These are phyloP conservation scores for Notarius lentiginosus DNA, from an alignment of 2,113 vertebrate species.

Conservation along the genomic window DNA sequence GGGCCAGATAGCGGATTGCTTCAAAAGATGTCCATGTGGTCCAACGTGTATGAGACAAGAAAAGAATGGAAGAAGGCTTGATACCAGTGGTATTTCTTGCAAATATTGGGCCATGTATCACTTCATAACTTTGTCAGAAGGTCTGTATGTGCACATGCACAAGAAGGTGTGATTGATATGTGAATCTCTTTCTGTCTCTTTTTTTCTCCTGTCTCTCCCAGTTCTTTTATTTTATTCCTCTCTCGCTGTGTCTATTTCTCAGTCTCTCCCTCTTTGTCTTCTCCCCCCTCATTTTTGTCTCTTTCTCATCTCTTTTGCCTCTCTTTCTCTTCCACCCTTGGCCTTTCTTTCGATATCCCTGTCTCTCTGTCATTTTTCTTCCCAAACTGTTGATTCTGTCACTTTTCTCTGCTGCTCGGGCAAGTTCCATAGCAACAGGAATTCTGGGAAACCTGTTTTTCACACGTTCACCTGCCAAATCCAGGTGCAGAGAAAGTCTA, in stretches of 20 bases:
- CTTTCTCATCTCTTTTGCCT: not conserved
- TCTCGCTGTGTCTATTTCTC: not conserved
- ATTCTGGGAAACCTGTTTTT: conserved; percentile 25
- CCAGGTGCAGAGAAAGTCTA: conserved; percentile 22
- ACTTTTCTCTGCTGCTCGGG: not conserved
- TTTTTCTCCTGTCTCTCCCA: not conserved
- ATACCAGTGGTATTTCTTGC: not conserved
- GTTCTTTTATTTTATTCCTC: not conserved
- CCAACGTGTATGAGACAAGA: not conserved
- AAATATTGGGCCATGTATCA: not conserved
- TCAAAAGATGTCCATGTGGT: not conserved
- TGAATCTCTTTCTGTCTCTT: not conserved
- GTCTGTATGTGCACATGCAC: not conserved
- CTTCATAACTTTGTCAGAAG: not conserved
- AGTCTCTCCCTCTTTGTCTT: not conserved
- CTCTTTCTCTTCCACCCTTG: not conserved
- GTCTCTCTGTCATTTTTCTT: not conserved
- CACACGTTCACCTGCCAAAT: conserved; percentile 18
- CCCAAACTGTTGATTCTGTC: not conserved
- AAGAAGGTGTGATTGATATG: not conserved
- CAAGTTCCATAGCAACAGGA: conserved; percentile 26
- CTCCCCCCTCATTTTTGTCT: not conserved
- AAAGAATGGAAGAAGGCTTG: not conserved
- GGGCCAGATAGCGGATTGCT: not conserved
- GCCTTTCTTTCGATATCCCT: too few species aligned